These are phyloP conservation scores for Mimas tiliae DNA, from an alignment of 2,888 invertebrate species.

Conservation along the genomic window DNA sequence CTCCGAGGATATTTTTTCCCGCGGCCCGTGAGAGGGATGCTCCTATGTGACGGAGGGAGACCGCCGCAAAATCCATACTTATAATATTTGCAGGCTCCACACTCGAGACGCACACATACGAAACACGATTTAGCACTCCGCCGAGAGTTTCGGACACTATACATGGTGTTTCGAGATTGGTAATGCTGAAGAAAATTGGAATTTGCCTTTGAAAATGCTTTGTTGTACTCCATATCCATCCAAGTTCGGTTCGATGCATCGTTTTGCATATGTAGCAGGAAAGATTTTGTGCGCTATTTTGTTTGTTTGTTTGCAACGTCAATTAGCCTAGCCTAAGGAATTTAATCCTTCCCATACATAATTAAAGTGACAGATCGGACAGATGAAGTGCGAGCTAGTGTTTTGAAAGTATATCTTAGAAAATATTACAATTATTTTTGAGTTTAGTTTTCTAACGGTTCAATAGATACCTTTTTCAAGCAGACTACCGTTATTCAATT, in stretches of 20 bases:
- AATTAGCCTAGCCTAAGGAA: too few species aligned
- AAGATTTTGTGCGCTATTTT: background rate
- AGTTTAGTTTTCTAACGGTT: too few species aligned
- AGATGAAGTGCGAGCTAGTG: too few species aligned
- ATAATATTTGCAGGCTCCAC: conserved; percentile 84
- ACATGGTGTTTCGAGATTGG: conserved; percentile 53
- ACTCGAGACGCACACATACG: conserved; percentile 70
- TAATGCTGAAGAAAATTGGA: background rate
- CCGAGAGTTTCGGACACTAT: conserved; percentile 72
- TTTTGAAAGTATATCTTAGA: too few species aligned
- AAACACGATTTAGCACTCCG: conserved; percentile 76
- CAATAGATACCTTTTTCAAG: too few species aligned
- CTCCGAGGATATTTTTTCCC: conserved; percentile 76
- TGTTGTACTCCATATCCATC: background rate
- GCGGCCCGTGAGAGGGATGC: conserved; percentile 61
- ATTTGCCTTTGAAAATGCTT: background rate
- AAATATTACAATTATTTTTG: too few species aligned
- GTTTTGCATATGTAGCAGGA: background rate
- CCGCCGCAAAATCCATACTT: conserved; percentile 82
- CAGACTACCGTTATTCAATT: too few species aligned
- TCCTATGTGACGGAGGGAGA: conserved; percentile 58
- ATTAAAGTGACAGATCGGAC: too few species aligned
- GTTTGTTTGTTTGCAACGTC: too few species aligned
- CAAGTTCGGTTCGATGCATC: background rate
- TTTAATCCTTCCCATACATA: too few species aligned